Percentiles rank a stretch among this genome's conserved stretches.
Evolutionary conservation across 1,140 invertebrate species (phyloP).

Genomic region (Armadillidium nasatum): DNA sequence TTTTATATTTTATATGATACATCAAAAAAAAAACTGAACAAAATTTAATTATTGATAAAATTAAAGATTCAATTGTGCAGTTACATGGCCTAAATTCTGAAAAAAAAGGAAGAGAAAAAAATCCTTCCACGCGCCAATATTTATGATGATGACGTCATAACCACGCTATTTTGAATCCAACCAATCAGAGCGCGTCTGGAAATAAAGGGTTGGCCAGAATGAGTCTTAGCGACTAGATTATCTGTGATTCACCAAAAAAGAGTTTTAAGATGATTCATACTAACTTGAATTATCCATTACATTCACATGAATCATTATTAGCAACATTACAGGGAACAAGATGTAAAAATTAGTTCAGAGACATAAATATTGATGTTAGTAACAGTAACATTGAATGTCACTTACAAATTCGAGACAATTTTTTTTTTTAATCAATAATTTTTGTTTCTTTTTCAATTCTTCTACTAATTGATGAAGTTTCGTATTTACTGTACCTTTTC

Average conservation of each 20-base stretch:
- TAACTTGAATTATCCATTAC: background rate
- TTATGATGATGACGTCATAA: background rate
- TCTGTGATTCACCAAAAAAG: background rate
- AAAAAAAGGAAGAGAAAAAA: no score
- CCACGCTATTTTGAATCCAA: background rate
- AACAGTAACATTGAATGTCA: no score
- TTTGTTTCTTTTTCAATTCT: no score
- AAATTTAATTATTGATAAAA: background rate
- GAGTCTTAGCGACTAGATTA: background rate
- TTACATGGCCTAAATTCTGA: no score
- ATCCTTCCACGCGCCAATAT: background rate
- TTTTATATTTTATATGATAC: background rate
- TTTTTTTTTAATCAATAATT: no score
- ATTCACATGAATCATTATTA: background rate
- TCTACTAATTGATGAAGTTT: no score
- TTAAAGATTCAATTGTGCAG: background rate
- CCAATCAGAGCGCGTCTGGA: background rate
- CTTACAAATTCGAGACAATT: no score
- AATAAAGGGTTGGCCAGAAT: background rate
- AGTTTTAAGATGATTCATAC: slow-evolving; percentile 4
- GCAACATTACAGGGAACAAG: background rate
- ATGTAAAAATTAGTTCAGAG: background rate
- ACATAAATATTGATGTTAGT: no score
- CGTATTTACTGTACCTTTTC: no score
- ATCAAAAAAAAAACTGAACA: background rate